These are phyloP conservation scores for Peromyscus attwateri DNA, from an alignment of 2,797 vertebrate species.

Conservation along the genomic window DNA sequence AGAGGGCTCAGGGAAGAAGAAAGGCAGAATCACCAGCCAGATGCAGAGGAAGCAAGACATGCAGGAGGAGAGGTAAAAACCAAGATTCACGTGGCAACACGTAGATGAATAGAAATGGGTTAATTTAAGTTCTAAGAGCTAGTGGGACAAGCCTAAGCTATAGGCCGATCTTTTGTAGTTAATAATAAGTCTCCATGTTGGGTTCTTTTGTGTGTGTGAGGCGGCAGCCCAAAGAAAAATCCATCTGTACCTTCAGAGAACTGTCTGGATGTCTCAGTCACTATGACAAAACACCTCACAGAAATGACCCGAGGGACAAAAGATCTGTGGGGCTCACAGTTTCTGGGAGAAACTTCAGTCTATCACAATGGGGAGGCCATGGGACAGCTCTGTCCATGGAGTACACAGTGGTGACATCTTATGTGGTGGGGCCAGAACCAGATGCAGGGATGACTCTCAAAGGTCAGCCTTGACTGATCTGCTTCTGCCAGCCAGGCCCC, in stretches of 20 bases:
- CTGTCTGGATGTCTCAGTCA: too few relatives aligned
- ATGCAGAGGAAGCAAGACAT: neutral
- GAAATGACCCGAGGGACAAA: neutral
- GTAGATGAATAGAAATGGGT: too few relatives aligned
- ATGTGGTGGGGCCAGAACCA: neutral
- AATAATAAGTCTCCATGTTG: neutral
- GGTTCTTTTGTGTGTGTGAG: neutral
- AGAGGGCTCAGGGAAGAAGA: neutral
- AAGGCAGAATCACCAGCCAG: neutral
- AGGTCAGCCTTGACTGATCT: neutral
- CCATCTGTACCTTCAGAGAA: neutral
- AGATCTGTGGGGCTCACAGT: neutral
- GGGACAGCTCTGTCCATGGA: neutral
- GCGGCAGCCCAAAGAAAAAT: neutral
- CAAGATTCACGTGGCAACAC: rapidly evolving
- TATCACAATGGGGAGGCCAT: too few relatives aligned
- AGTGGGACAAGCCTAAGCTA: too few relatives aligned
- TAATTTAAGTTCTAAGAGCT: too few relatives aligned
- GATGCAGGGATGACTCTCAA: neutral
- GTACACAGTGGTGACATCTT: neutral
- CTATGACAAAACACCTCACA: neutral
- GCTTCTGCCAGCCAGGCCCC: neutral
- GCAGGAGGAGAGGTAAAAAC: neutral
- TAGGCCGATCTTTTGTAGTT: too few relatives aligned
- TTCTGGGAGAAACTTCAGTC: neutral